A percentile compares a stretch with the other conserved stretches of the same genome.
These are phyloP conservation scores for Agrochola lychnidis DNA, from an alignment of 2,888 invertebrate species.

Conservation along the genomic window DNA sequence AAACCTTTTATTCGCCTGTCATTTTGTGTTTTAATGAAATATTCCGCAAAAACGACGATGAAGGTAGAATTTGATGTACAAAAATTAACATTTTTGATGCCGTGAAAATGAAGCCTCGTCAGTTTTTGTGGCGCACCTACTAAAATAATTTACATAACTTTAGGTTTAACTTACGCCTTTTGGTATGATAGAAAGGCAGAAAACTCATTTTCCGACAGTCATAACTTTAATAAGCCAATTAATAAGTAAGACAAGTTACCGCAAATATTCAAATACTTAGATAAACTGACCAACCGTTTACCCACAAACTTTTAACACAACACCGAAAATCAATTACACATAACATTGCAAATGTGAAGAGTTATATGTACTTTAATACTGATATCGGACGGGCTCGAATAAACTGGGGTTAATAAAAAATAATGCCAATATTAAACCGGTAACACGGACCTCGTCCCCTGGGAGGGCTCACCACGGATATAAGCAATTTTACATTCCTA, in stretches of 20 bases:
- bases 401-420: constrained; percentile 80
- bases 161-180: constrained; percentile 48
- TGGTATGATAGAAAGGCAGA: constrained; percentile 10
- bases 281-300: not conserved
- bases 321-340: constrained; percentile 61
- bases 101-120: constrained; percentile 77
- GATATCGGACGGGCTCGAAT: constrained; percentile 71
- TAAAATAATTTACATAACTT: constrained; percentile 66
- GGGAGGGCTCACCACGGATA: constrained; percentile 70
- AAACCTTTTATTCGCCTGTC: constrained; percentile 86
- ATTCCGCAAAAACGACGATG: constrained; percentile 80
- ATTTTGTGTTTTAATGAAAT: constrained; percentile 88
- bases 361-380: constrained; percentile 65
- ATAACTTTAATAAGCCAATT: constrained; percentile 2
- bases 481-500: constrained; percentile 72
- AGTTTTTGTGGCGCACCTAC: constrained; percentile 62
- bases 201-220: not conserved
- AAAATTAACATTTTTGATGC: constrained; percentile 85
- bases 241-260: not conserved
- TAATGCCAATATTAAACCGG: constrained; percentile 80
- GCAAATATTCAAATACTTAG: not conserved
- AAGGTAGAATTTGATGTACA: constrained; percentile 80
- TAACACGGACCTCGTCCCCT: constrained; percentile 71
- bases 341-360: constrained; percentile 61
- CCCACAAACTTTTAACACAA: constrained; percentile 4